A percentile compares a stretch with the other conserved stretches of the same genome.
These are phyloP conservation scores for Pocillopora grandis DNA, from an alignment of 92 coral and sea anemone species.

Conservation along the genomic window DNA sequence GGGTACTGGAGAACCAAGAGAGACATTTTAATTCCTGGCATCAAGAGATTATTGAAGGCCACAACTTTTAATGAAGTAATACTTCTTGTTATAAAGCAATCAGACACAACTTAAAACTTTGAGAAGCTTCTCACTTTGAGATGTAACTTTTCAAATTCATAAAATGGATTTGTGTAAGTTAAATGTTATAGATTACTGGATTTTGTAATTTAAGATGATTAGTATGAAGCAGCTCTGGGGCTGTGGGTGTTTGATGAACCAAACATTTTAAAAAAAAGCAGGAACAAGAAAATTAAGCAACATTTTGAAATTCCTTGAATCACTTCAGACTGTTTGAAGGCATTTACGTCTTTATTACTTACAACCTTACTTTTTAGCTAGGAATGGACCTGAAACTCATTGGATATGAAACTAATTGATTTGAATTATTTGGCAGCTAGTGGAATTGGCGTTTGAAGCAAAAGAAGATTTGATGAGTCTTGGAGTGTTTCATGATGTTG, in stretches of 20 bases:
- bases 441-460: conserved; percentile 66
- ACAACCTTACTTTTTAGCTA: too few relatives aligned
- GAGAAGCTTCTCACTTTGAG: too few relatives aligned
- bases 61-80: conserved; percentile 85
- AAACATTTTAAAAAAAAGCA: not conserved
- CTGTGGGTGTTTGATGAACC: too few relatives aligned
- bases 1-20: conserved; percentile 87
- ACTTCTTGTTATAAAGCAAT: not conserved
- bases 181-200: too few relatives aligned
- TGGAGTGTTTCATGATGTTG: conserved; percentile 79
- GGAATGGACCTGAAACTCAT: too few relatives aligned
- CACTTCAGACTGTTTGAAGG: too few relatives aligned
- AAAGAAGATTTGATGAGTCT: conserved; percentile 67
- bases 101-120: not conserved
- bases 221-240: too few relatives aligned
- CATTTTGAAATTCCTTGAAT: too few relatives aligned
- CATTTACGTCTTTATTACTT: too few relatives aligned
- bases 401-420: not conserved
- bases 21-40: conserved; percentile 81
- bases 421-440: conserved; percentile 48
- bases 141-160: too few relatives aligned
- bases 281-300: not conserved
- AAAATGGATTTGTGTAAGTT: too few relatives aligned
- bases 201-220: too few relatives aligned
- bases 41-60: conserved; percentile 77